These are phyloP conservation scores for Dryococelus australis DNA, from an alignment of 2,888 invertebrate genomes.

Conservation along the genomic window DNA sequence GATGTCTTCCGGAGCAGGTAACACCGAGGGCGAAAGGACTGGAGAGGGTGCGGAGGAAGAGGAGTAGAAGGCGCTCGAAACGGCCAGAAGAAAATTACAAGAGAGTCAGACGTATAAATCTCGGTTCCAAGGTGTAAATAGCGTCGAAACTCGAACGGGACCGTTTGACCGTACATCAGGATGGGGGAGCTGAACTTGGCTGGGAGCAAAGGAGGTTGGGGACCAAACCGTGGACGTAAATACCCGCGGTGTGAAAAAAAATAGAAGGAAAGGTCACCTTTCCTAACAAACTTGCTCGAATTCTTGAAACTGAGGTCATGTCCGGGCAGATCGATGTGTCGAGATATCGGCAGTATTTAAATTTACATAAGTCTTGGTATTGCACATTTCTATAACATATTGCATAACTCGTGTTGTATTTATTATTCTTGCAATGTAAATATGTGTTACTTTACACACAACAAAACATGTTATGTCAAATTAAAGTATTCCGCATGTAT, in stretches of 20 bases:
- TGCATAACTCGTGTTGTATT: no score
- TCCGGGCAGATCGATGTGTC: not conserved
- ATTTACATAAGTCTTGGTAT: no score
- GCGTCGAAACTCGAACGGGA: not conserved
- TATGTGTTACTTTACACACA: no score
- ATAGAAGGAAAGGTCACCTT: not conserved
- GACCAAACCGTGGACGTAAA: not conserved
- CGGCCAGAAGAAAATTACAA: not conserved
- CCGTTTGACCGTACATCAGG: slow-evolving; percentile 16
- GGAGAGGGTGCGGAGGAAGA: not conserved
- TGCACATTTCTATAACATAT: no score
- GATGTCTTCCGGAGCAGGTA: slow-evolving; percentile 3
- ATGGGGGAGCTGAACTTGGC: not conserved
- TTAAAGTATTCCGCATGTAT: no score
- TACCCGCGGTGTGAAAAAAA: not conserved
- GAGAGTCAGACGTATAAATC: slow-evolving; percentile 3
- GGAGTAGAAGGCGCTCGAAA: not conserved
- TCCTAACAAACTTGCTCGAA: not conserved
- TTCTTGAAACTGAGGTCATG: not conserved
- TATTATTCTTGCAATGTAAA: no score
- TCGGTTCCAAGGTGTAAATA: not conserved
- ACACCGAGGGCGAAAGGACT: not conserved
- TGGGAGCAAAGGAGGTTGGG: not conserved
- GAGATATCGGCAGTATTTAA: no score
- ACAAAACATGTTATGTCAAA: no score